phyloP scores from a whole-genome alignment of 2,113 vertebrate genomes.

The Chiloscyllium plagiosum region DNA sequence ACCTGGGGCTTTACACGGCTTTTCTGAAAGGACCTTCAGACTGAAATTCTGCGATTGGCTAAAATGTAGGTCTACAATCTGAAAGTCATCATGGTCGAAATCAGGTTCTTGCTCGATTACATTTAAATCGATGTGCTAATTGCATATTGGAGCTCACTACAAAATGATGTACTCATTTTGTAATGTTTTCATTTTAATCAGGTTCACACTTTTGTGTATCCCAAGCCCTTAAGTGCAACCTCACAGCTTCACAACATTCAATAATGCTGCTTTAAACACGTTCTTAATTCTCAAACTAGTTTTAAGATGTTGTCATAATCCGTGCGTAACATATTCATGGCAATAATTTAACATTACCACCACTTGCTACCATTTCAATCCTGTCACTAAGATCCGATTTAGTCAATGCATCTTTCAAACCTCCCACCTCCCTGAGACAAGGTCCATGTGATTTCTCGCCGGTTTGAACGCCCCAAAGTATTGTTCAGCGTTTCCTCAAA shows the following conservation, averaged over 20 bases:
- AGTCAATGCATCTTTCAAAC: slow-evolving; percentile 5
- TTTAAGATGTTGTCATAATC: background rate
- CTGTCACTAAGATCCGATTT: background rate
- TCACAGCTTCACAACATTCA: too few species aligned
- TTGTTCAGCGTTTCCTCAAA: slow-evolving; percentile 22
- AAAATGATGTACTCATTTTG: background rate
- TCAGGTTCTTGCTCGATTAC: background rate
- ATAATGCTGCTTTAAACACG: too few species aligned
- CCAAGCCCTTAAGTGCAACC: background rate
- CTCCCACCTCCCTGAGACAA: background rate
- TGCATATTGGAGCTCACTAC: background rate
- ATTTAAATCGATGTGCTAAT: background rate
- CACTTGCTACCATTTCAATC: background rate
- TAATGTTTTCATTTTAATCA: background rate
- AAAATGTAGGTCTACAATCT: background rate
- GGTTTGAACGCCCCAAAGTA: slow-evolving; percentile 18
- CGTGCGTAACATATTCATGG: background rate
- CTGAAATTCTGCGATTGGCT: background rate
- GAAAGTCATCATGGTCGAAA: slow-evolving; percentile 1
- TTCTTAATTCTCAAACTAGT: background rate
- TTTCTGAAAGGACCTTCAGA: slow-evolving; percentile 47
- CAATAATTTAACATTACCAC: background rate
- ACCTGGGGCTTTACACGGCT: slow-evolving; percentile 64
- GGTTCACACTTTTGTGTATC: background rate
- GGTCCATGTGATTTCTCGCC: background rate